Evolutionary conservation across 2,888 invertebrate species (phyloP).

Genomic region (Quadriops clusia): DNA sequence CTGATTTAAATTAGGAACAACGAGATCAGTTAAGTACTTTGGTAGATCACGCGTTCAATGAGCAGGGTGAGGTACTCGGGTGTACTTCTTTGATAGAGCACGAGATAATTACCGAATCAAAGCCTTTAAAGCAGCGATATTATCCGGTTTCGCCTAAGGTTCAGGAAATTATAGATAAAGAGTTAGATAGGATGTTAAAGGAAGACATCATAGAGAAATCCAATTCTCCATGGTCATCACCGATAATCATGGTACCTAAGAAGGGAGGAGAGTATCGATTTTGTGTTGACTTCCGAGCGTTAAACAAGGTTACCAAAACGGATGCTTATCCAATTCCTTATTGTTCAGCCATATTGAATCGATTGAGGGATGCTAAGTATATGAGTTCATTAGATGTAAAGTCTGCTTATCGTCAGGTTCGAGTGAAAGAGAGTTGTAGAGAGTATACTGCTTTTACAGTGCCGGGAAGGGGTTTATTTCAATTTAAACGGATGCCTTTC

Average conservation of each 20-base stretch:
- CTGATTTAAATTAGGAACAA: too few species aligned
- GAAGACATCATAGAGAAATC: conserved; percentile 14
- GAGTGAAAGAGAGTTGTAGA: conserved; percentile 12
- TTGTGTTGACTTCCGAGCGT: conserved; percentile 17
- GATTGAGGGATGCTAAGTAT: conserved; percentile 13
- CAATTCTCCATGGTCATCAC: conserved; percentile 11
- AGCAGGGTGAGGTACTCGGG: conserved; percentile 6
- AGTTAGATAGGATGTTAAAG: conserved; percentile 22
- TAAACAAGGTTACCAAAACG: conserved; percentile 12
- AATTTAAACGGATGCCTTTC: conserved; percentile 25
- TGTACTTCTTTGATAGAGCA: conserved; percentile 11
- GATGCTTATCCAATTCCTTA: conserved; percentile 17
- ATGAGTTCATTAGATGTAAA: conserved; percentile 14
- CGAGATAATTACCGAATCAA: conserved; percentile 6
- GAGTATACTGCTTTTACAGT: conserved; percentile 23
- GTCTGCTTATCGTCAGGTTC: conserved; percentile 16
- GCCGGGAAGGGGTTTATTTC: conserved; percentile 21
- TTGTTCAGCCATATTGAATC: conserved; percentile 12
- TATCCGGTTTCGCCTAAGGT: conserved; percentile 14
- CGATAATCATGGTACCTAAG: conserved; percentile 15
- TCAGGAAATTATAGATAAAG: conserved; percentile 14
- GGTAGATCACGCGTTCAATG: neutral
- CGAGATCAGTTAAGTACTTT: too few species aligned
- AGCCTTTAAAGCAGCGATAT: conserved; percentile 15
- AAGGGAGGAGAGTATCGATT: conserved; percentile 18